phyloP scores from a whole-genome alignment of 2,888 invertebrate species.

The Macrophya alboannulata region DNA sequence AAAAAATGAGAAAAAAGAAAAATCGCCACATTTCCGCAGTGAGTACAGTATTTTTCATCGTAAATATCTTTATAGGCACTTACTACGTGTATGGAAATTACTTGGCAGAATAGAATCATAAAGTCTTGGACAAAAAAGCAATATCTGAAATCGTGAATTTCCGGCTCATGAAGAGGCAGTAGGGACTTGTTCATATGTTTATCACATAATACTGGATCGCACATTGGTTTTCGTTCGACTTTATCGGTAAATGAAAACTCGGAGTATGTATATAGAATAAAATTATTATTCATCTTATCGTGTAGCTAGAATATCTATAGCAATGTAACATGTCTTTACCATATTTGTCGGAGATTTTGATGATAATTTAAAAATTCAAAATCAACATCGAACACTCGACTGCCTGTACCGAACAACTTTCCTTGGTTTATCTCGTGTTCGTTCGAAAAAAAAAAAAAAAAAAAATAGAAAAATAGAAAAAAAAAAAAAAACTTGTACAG shows the following conservation, averaged over 20 bases:
- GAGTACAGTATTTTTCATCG: slow-evolving; percentile 14
- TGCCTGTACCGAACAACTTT: background rate
- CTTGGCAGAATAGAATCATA: slow-evolving; percentile 18
- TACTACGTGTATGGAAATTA: slow-evolving; percentile 10
- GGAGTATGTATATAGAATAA: background rate
- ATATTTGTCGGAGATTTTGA: background rate
- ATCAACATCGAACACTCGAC: background rate
- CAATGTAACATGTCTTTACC: too few species aligned
- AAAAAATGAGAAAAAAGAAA: background rate
- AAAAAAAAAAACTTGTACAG: slow-evolving; percentile 24
- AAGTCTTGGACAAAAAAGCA: slow-evolving; percentile 3
- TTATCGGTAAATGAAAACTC: background rate
- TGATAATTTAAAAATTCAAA: background rate
- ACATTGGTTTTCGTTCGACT: background rate
- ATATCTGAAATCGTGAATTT: background rate
- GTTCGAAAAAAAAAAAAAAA: background rate
- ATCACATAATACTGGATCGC: background rate
- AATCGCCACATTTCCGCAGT: background rate
- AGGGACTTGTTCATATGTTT: background rate
- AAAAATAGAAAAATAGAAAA: background rate
- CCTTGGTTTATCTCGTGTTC: slow-evolving; percentile 6
- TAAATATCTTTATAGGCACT: slow-evolving; percentile 8
- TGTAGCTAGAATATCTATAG: background rate
- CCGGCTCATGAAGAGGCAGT: background rate
- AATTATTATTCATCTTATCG: background rate